These are phyloP conservation scores for Vanessa atalanta DNA, from an alignment of 1,140 invertebrate species.

Conservation along the genomic window DNA sequence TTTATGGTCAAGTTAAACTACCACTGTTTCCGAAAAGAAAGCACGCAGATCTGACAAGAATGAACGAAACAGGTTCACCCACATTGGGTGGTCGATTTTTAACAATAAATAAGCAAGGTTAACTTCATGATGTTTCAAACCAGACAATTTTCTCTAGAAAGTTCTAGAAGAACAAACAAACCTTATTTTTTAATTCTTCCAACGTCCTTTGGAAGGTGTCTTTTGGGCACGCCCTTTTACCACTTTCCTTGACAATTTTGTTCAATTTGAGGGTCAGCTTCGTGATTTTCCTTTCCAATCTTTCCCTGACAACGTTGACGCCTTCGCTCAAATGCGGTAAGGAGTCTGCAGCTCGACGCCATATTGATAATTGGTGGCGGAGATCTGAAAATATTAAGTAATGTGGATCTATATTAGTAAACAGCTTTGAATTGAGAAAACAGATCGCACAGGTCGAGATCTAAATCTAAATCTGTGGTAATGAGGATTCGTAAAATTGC, in stretches of 20 bases:
- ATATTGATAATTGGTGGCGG: conserved; percentile 91
- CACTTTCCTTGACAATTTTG: conserved; percentile 79
- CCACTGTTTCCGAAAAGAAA: no score
- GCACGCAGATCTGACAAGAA: no score
- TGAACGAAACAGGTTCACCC: no score
- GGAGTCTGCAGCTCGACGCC: conserved; percentile 90
- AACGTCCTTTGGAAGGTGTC: conserved; percentile 85
- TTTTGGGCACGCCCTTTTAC: conserved; percentile 84
- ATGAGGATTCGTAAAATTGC: no score
- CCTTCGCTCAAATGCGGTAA: conserved; percentile 91
- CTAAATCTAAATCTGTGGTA: no score
- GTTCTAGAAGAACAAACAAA: conserved; percentile 30
- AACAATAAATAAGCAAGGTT: no score
- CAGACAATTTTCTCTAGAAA: not conserved
- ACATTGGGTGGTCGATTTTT: no score
- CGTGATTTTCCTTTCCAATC: conserved; percentile 86
- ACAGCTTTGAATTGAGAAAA: no score
- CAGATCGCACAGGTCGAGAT: no score
- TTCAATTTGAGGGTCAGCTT: conserved; percentile 81
- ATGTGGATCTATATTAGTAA: no score
- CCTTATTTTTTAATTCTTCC: conserved; percentile 86
- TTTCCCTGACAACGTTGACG: conserved; percentile 88
- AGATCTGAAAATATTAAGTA: conserved; percentile 82
- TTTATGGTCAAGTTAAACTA: no score
- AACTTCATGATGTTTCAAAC: no score